These are phyloP conservation scores for Sebastes aleutianus DNA, from an alignment of 2,797 vertebrate species.

Conservation along the genomic window DNA sequence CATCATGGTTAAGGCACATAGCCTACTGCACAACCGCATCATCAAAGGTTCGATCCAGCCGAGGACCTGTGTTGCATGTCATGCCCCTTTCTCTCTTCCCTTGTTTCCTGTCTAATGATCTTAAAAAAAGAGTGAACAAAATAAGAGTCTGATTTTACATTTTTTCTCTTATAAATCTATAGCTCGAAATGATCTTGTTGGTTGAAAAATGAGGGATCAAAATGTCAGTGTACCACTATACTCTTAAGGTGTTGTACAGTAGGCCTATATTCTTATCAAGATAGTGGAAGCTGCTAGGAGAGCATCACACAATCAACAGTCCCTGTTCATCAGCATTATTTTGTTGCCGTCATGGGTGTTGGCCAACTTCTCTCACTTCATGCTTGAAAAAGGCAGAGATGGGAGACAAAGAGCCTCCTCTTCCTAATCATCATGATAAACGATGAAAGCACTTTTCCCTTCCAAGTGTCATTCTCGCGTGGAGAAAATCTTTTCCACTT, in stretches of 20 bases:
- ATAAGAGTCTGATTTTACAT: neutral
- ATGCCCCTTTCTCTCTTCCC: neutral
- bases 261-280: neutral
- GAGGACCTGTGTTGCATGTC: neutral
- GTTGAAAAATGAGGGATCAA: constrained; percentile 4
- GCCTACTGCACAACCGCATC: fast-evolving
- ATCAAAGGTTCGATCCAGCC: neutral
- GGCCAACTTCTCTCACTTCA: constrained; percentile 55
- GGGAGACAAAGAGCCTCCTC: constrained; percentile 75
- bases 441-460: constrained; percentile 70
- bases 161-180: neutral
- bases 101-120: neutral
- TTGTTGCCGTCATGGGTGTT: constrained; percentile 36
- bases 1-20: fast-evolving
- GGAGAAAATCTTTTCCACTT: constrained; percentile 68
- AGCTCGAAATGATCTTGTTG: neutral
- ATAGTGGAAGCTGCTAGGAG: neutral
- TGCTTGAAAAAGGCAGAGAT: constrained; percentile 41
- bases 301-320: constrained; percentile 19
- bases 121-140: neutral
- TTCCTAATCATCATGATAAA: constrained; percentile 75
- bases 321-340: constrained; percentile 34
- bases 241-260: neutral
- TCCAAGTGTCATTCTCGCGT: constrained; percentile 73
- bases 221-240: neutral